These are phyloP conservation scores for Heliocidaris erythrogramma DNA, from an alignment of 35 echinoderm and acorn worm genomes.

Conservation along the genomic window DNA sequence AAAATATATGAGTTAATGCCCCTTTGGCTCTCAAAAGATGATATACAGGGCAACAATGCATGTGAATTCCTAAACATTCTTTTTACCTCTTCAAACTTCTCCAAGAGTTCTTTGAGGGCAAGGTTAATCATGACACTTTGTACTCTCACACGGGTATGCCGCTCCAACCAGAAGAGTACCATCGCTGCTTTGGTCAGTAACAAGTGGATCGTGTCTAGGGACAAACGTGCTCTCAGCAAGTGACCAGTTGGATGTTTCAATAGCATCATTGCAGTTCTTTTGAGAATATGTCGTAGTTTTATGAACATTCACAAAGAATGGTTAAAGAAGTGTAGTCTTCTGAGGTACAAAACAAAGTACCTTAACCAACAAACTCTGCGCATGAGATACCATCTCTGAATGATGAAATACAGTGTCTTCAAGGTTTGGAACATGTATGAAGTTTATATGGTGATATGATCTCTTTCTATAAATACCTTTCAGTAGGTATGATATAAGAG, in stretches of 20 bases:
- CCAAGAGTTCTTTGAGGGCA: slow-evolving; percentile 58
- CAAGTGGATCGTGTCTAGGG: slow-evolving; percentile 18
- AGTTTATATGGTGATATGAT: no score
- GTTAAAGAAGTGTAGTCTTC: background rate
- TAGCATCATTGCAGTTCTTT: background rate
- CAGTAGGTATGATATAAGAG: no score
- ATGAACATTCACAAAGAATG: background rate
- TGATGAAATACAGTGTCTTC: no score
- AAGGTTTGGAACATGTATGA: no score
- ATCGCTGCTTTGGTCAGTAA: background rate
- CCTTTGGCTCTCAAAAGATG: no score
- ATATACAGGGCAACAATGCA: no score
- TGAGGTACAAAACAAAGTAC: background rate
- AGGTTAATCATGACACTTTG: slow-evolving; percentile 53
- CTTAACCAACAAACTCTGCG: no score
- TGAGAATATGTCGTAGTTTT: background rate
- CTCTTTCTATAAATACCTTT: no score
- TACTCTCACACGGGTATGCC: slow-evolving; percentile 4
- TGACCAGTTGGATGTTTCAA: background rate
- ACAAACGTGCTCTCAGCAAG: background rate
- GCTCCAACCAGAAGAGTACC: slow-evolving; percentile 12
- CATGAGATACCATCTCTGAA: no score
- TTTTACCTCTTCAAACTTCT: slow-evolving; percentile 73
- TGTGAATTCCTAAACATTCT: no score
- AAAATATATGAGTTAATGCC: no score